phyloP scores from a whole-genome alignment of 2,888 invertebrate species.

The Phorcus lineatus region DNA sequence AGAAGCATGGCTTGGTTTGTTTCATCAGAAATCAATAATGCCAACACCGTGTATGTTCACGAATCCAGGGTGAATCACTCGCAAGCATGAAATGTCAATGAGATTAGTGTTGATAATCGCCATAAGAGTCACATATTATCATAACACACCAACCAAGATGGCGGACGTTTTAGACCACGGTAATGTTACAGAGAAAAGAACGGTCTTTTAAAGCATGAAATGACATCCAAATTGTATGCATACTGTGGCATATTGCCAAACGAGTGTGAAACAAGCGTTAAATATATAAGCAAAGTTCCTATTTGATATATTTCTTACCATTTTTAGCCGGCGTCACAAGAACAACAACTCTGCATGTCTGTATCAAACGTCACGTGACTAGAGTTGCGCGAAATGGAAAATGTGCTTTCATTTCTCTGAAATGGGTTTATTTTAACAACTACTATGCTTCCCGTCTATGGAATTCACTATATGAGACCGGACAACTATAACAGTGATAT shows the following conservation, averaged over 20 bases:
- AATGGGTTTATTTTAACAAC: too few relatives aligned
- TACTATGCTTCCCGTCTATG: too few relatives aligned
- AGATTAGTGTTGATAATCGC: too few relatives aligned
- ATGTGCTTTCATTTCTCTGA: neutral
- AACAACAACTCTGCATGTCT: conserved; percentile 13
- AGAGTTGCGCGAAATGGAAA: neutral
- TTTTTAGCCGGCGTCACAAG: neutral
- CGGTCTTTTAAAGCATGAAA: neutral
- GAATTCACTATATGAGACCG: too few relatives aligned
- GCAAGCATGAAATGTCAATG: too few relatives aligned
- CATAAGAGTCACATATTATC: neutral
- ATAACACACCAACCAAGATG: conserved; percentile 8
- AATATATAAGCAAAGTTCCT: neutral
- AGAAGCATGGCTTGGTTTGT: too few relatives aligned
- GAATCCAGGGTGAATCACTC: too few relatives aligned
- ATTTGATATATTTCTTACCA: neutral
- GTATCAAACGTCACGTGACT: conserved; percentile 4
- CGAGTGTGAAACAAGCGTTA: neutral
- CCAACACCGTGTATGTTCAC: too few relatives aligned
- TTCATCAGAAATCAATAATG: too few relatives aligned
- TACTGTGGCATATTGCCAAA: neutral
- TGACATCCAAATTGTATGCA: neutral
- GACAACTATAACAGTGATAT: neutral
- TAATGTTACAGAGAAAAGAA: neutral
- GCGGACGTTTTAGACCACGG: neutral